phyloP scores from a whole-genome alignment of 2,888 invertebrate species.

The Tachina fera region DNA sequence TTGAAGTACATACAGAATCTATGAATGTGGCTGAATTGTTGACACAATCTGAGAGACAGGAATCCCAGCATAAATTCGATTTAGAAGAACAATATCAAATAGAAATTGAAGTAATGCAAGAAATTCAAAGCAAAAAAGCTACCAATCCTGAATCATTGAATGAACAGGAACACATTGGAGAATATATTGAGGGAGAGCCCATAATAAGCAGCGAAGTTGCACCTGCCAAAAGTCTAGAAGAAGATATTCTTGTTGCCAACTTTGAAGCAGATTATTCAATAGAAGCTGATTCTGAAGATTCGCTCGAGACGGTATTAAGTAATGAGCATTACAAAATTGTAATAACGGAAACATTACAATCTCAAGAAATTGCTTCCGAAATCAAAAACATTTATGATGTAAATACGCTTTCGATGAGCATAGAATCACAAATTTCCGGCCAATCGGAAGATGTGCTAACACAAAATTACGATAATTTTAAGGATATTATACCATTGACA shows the following conservation, averaged over 20 bases:
- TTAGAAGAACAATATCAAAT: too few relatives aligned
- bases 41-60: not conserved
- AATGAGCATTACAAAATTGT: not conserved
- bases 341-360: not conserved
- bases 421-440: slow-evolving; percentile 31
- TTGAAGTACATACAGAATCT: slow-evolving; percentile 22
- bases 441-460: slow-evolving; percentile 49
- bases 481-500: slow-evolving; percentile 34
- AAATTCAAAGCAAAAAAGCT: too few relatives aligned
- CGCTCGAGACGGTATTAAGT: slow-evolving; percentile 10
- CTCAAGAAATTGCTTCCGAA: slow-evolving; percentile 48
- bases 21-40: not conserved
- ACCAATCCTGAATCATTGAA: too few relatives aligned
- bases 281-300: slow-evolving; percentile 16
- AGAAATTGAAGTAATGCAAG: too few relatives aligned
- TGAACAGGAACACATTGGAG: too few relatives aligned
- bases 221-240: not conserved
- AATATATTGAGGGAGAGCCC: not conserved
- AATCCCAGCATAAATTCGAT: too few relatives aligned
- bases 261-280: not conserved
- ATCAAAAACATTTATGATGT: slow-evolving; percentile 27
- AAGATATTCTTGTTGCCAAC: not conserved
- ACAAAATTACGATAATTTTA: slow-evolving; percentile 45
- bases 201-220: not conserved
- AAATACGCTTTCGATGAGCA: slow-evolving; percentile 46